Conservation (phyloP, 2,888 invertebrate species). For the Sycophila texana region DNA sequence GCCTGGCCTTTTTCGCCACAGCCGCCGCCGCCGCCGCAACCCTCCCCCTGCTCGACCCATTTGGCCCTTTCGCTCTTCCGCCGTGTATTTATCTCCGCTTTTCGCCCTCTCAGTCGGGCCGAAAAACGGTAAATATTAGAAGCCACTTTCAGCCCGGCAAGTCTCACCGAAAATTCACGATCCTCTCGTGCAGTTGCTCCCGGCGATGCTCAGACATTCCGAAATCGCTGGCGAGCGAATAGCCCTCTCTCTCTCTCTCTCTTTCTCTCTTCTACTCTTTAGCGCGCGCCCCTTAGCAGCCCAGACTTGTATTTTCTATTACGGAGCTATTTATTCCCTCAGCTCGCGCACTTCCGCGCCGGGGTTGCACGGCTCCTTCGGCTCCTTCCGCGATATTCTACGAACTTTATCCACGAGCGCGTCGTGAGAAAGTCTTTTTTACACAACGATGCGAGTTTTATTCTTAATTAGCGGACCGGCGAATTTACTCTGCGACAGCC, state of each 20-base stretch:
- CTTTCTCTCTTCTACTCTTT: background rate
- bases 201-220: background rate
- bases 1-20: background rate
- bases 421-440: background rate
- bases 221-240: slow-evolving; percentile 17
- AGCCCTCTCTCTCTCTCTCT: background rate
- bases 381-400: background rate
- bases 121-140: slow-evolving; percentile 49
- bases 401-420: background rate
- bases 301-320: slow-evolving; percentile 11
- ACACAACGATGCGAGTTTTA: background rate
- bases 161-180: slow-evolving; percentile 32
- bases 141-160: slow-evolving; percentile 41
- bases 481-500: background rate
- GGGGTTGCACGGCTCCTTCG: background rate
- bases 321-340: slow-evolving; percentile 16
- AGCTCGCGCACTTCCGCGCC: background rate
- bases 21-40: background rate
- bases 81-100: slow-evolving; percentile 35
- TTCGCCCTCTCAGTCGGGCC: background rate
- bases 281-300: too few relatives aligned
- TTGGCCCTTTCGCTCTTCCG: background rate
- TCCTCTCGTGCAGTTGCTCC: slow-evolving; percentile 10
- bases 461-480: background rate
- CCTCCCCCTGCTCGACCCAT: background rate